Evolutionary conservation across 1,140 invertebrate genomes (phyloP).

Genomic region (Trachymyrmex cornetzi): DNA sequence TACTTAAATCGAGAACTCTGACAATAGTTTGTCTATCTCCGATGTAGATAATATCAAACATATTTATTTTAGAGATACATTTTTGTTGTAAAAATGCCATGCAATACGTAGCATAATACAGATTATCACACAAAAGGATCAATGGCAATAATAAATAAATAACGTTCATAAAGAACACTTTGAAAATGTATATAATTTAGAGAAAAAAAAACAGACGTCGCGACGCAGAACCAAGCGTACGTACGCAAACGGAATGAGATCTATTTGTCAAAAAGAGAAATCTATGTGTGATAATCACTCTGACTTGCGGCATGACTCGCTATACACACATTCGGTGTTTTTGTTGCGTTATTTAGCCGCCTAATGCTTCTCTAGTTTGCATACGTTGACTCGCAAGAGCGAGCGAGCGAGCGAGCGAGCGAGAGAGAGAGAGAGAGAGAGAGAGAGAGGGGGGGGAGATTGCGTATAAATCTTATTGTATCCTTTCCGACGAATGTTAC

Average conservation of each 20-base stretch:
- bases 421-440: not conserved
- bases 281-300: not conserved
- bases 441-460: not conserved
- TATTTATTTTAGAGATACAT: constrained; percentile 18
- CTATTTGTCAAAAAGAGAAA: not conserved
- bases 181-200: constrained; percentile 36
- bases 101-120: constrained; percentile 7
- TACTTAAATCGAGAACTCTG: not conserved
- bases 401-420: not conserved
- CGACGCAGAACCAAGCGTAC: not conserved
- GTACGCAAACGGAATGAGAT: not conserved
- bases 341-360: constrained; percentile 31
- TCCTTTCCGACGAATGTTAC: constrained; percentile 74
- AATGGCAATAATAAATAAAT: not conserved
- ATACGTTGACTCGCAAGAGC: not conserved
- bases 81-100: constrained; percentile 16
- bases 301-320: constrained; percentile 58
- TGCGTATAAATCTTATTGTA: constrained; percentile 23
- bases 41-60: not conserved
- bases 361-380: constrained; percentile 57
- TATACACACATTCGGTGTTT: constrained; percentile 18
- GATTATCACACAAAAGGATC: constrained; percentile 8
- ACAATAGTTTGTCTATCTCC: not conserved
- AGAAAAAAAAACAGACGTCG: constrained; percentile 9
- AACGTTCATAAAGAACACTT: not conserved